Conservation (phyloP, 2,797 vertebrate species). For the Brachymystax lenok region DNA sequence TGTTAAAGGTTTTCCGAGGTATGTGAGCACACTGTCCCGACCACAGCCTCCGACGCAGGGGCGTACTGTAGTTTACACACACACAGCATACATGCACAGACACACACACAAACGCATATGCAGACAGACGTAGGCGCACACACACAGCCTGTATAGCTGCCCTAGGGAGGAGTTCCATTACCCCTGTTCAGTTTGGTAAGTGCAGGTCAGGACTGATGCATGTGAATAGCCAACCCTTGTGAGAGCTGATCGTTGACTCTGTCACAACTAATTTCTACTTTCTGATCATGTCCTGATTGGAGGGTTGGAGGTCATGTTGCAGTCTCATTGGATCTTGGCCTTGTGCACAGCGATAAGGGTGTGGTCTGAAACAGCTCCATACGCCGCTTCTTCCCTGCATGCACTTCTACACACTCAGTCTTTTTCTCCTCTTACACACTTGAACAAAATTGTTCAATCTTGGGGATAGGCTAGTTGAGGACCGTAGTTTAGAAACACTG, state of each 20-base stretch:
- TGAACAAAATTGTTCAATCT: background rate
- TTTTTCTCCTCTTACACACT: background rate
- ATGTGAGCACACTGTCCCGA: slow-evolving; percentile 68
- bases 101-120: slow-evolving; percentile 1
- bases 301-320: slow-evolving; percentile 5
- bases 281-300: slow-evolving; percentile 21
- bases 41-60: background rate
- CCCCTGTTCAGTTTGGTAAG: background rate
- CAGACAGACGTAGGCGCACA: background rate
- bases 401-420: background rate
- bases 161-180: background rate
- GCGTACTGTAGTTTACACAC: background rate
- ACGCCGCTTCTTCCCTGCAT: background rate
- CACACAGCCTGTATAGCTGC: background rate
- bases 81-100: background rate
- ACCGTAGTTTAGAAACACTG: background rate
- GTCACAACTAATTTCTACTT: slow-evolving; percentile 7
- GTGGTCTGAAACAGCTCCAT: background rate
- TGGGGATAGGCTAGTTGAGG: background rate
- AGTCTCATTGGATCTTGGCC: slow-evolving; percentile 5
- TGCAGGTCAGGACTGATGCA: slow-evolving; percentile 50
- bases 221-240: slow-evolving; percentile 28
- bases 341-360: background rate
- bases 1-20: slow-evolving; percentile 85
- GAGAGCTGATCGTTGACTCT: slow-evolving; percentile 10